A percentile compares a stretch with the other conserved stretches of the same genome.
Conservation (phyloP, 2,888 invertebrate genomes). For the Unio pictorum region DNA sequence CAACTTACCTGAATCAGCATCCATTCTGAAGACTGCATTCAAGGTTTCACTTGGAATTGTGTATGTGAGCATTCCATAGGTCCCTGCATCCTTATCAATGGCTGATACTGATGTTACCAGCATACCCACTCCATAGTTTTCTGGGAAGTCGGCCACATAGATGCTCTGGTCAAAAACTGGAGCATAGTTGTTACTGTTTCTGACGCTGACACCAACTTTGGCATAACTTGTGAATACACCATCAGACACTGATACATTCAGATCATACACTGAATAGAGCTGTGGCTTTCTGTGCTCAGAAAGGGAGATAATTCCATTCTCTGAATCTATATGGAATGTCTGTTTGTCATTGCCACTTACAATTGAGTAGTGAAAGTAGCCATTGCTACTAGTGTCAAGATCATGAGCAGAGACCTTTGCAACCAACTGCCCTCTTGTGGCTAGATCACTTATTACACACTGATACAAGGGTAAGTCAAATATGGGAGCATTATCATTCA, state of each 20-base stretch:
- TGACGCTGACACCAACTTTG: conserved; percentile 64
- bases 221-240: conserved; percentile 94
- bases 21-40: conserved; percentile 70
- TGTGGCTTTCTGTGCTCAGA: conserved; percentile 84
- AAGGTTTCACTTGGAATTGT: conserved; percentile 67
- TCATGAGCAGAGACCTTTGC: conserved; percentile 91
- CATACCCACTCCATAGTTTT: conserved; percentile 85
- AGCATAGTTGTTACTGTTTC: conserved; percentile 80
- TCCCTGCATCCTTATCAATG: conserved; percentile 83
- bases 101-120: conserved; percentile 85
- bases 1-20: conserved; percentile 72
- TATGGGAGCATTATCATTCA: conserved; percentile 90
- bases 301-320: conserved; percentile 78
- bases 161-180: conserved; percentile 85
- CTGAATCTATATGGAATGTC: conserved; percentile 65
- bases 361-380: conserved; percentile 84
- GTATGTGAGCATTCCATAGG: conserved; percentile 78
- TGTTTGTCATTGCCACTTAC: conserved; percentile 82
- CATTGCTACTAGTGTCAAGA: conserved; percentile 85
- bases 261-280: conserved; percentile 78
- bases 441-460: conserved; percentile 85
- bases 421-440: conserved; percentile 88
- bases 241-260: conserved; percentile 96
- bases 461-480: conserved; percentile 76
- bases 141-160: conserved; percentile 84